Evolutionary conservation across 2,888 invertebrate genomes (phyloP), one percentile per base, ranked within the genome.

Genomic region (Hirtodrosophila histrioides): DNA sequence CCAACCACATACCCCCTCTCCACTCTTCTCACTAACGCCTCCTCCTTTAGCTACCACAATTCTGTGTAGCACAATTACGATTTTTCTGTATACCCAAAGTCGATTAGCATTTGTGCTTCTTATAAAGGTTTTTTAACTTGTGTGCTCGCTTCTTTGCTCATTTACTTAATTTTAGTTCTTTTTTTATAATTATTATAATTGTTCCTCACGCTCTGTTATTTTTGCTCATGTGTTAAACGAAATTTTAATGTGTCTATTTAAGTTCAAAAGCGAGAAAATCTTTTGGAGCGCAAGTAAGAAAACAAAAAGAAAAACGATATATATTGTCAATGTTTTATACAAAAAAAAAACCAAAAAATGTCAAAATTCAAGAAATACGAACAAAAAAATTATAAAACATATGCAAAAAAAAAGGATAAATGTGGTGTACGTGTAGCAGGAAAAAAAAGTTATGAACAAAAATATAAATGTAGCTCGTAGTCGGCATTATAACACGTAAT

Each of bases 161-260:
- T 54, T 71, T 69, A 49, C 51, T 36, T 71, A 50, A n/a, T 35
- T 62, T 35, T 74, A 69, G 69, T 41, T 54, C 11, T 33, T 33
- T 44, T 61, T 63, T 57, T 63, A 46, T 49, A 37, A 35, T 37
- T 31, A 75, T 57, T 49, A 51, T 65, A 71, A 63, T 86, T 79
- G 86, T 86, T 83, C 76, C 86, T 80, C 64, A 75, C 40, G 69
- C 76, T 80, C 76, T 69, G 76, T 72, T 78, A 62, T 69, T 61
- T 65, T 60, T 69, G 75, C 69, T 78, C 79, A 64, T 64, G 78
- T 82, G 69, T 72, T 78, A 58, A 66, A 61, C 57, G 54, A 67
- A 74, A 60, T 46, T 62, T 49, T 41, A 46, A 57, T 58, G 57
- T 63, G 44, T 63, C 51, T 56, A 73, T 61, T 62, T 69, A 50